Conservation (phyloP, 1,140 invertebrate species). For the Akabosia matsudoensis region DNA sequence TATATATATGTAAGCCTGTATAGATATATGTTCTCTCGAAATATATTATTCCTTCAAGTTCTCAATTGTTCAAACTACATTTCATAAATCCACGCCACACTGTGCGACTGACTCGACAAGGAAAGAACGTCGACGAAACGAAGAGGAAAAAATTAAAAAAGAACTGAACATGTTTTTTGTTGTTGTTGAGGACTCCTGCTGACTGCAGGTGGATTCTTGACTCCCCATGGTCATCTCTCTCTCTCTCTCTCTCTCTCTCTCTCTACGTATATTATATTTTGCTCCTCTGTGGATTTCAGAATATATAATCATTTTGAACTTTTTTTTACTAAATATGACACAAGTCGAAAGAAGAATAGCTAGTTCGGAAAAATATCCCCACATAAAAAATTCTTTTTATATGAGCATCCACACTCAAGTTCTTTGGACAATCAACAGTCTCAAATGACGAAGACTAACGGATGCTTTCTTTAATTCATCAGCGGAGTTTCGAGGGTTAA, state of each 20-base stretch:
- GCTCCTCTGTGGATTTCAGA: conserved; percentile 8
- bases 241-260: background rate
- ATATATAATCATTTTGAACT: conserved; percentile 14
- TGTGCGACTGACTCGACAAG: conserved; percentile 9
- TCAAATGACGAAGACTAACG: no score
- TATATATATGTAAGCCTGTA: background rate
- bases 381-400: no score
- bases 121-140: no score
- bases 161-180: conserved; percentile 16
- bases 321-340: conserved; percentile 24
- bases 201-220: conserved; percentile 23
- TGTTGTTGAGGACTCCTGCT: conserved; percentile 20
- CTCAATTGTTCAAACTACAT: conserved; percentile 6
- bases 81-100: conserved; percentile 18
- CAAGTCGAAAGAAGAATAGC: background rate
- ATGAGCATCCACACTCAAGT: no score
- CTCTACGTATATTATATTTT: no score
- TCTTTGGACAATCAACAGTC: no score
- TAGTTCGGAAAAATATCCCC: no score
- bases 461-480: no score
- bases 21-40: background rate
- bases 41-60: background rate
- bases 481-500: no score
- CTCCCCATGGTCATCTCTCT: conserved; percentile 24
- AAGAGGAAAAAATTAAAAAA: conserved; percentile 8